phyloP scores from a whole-genome alignment of 2,797 vertebrate genomes.

The Chloroceryle amazona region DNA sequence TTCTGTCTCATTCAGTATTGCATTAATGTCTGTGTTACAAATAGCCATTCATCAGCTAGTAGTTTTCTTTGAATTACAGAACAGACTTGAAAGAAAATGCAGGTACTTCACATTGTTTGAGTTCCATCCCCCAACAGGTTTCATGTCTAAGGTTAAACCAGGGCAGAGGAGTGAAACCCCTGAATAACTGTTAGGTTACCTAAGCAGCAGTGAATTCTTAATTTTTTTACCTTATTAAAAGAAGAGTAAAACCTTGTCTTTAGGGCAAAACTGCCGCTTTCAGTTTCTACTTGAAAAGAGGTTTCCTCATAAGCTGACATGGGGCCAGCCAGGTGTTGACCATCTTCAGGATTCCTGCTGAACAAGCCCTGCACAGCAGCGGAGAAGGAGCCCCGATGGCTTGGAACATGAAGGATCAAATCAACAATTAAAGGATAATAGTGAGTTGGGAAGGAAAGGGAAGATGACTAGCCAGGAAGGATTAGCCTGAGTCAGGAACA shows the following conservation, averaged over 20 bases:
- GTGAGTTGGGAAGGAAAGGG: conserved; percentile 55
- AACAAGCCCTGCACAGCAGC: neutral
- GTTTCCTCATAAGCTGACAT: neutral
- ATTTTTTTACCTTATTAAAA: neutral
- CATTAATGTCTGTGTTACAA: conserved; percentile 39
- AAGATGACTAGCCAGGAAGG: conserved; percentile 73
- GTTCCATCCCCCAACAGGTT: neutral
- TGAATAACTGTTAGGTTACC: neutral
- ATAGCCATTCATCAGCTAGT: neutral
- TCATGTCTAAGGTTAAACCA: neutral
- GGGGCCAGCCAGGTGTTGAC: neutral
- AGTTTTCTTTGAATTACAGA: conserved; percentile 5
- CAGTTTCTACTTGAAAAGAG: neutral
- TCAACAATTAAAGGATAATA: conserved; percentile 64
- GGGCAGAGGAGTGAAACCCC: neutral
- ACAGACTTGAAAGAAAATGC: neutral
- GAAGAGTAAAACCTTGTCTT: neutral
- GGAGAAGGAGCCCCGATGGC: neutral
- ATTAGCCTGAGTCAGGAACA: conserved; percentile 41
- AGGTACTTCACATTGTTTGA: neutral
- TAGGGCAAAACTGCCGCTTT: neutral
- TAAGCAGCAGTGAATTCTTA: neutral
- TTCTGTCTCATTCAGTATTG: conserved; percentile 37
- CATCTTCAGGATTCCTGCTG: neutral
- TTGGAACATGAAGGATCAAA: conserved; percentile 17